Base-by-base conservation (phyloP, 2,797 vertebrate species). In the Odontamblyopus rebecca region DNA sequence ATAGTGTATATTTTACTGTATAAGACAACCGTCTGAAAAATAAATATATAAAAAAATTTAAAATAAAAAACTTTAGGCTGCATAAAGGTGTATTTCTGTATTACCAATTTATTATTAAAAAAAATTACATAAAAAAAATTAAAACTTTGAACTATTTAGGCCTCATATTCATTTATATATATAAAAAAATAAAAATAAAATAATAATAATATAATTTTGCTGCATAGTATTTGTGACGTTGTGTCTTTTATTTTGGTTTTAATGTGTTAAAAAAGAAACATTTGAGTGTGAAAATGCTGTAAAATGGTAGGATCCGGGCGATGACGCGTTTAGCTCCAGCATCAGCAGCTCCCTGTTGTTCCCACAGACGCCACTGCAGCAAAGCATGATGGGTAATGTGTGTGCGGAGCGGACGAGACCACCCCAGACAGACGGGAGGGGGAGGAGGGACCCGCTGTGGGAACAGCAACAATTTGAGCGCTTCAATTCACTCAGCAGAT, bases 281-380 rank as follows among this genome's bases (percentile, higher is more conserved):
- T 13, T 16, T 4, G 6, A 57, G 54, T 57, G 3, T 57, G 59
- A 30, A 30, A 30, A 1, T 1, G 6, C 11, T 38, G 19, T 2
- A 63, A 6, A 73, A 81, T 89, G 87, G 86, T 85, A 83, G 54
- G 67, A 0, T 81, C 83, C 78, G 27, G 41, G 51, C 16, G 29
- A 5, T 68, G 16, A 90, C 88, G 90, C 78, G 5, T 85, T 88
- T 89, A 83, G 76, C 87, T 92, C 90, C 90, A 91, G 51, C 91
- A 89, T 91, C 91, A 91, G 71, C 88, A 85, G 73, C 82, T 78
- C 79, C 80, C 48, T 5, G 65, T 67, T 67, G 65, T 67, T 67
- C 76, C 0, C 80, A 71, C 0, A 61, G 6, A 38, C 35, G 0
- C 27, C 67, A 68, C 61, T 66, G 79, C 82, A 62, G 89, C 88